These are phyloP conservation scores for Pachycephus smyrnensis DNA, from an alignment of 2,888 invertebrate genomes.

Conservation along the genomic window DNA sequence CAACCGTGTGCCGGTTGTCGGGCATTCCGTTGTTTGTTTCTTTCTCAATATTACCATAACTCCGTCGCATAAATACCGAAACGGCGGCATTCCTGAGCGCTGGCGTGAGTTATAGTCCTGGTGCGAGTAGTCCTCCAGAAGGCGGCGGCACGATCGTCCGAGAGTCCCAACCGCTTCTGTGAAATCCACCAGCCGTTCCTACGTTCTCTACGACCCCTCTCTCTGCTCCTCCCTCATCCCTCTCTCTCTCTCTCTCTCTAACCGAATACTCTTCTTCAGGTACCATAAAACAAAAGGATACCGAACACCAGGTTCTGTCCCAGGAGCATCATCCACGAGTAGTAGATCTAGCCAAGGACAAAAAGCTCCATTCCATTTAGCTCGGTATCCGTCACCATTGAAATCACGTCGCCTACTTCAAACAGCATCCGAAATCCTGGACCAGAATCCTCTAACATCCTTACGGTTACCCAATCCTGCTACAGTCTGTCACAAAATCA, in stretches of 20 bases:
- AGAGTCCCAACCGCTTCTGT: conserved; percentile 1
- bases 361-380: not conserved
- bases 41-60: conserved; percentile 37
- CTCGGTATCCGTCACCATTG: not conserved
- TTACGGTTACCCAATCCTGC: not conserved
- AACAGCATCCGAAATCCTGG: not conserved
- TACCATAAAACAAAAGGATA: not conserved
- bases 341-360: conserved; percentile 11
- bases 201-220: not conserved
- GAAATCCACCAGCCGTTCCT: not conserved
- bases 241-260: not conserved
- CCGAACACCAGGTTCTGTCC: not conserved
- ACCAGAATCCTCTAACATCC: not conserved
- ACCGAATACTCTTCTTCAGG: not conserved
- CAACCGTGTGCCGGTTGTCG: conserved; percentile 9
- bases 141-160: not conserved
- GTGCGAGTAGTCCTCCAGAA: conserved; percentile 5
- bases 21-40: conserved; percentile 28
- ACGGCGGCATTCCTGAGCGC: conserved; percentile 28
- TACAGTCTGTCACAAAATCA: not conserved
- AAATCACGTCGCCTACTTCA: not conserved
- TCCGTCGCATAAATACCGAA: conserved; percentile 32
- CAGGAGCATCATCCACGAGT: conserved; percentile 4
- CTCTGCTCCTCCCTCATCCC: not conserved
- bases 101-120: conserved; percentile 31